Conservation (phyloP, 92 coral and sea anemone genomes). For the Porites rus region DNA sequence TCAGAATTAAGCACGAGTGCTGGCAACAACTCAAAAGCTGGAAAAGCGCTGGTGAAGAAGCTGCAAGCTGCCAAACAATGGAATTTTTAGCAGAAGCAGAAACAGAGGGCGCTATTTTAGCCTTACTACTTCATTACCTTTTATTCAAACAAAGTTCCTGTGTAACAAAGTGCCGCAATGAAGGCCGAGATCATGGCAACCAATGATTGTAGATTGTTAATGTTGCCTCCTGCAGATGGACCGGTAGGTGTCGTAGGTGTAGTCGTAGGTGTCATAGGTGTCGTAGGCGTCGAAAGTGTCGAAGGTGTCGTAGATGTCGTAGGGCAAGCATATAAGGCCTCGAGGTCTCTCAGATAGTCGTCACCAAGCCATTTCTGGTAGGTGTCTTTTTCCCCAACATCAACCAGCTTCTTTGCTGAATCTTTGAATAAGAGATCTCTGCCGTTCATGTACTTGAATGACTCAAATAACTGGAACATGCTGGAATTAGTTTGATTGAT, state of each 20-base stretch:
- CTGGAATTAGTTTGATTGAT: constrained; percentile 23
- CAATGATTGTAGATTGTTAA: not conserved
- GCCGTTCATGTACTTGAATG: constrained; percentile 11
- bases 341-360: not conserved
- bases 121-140: not conserved
- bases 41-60: too few species aligned
- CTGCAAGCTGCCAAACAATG: too few species aligned
- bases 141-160: not conserved
- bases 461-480: constrained; percentile 42
- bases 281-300: too few species aligned
- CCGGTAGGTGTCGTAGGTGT: too few species aligned
- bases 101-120: too few species aligned
- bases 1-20: too few species aligned
- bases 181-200: not conserved
- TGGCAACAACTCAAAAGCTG: too few species aligned
- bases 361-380: constrained; percentile 43
- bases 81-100: too few species aligned
- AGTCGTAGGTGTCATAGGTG: too few species aligned
- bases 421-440: constrained; percentile 58
- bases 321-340: not conserved
- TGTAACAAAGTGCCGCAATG: not conserved
- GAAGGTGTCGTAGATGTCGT: too few species aligned
- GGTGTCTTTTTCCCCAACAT: constrained; percentile 29
- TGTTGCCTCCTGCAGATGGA: not conserved
- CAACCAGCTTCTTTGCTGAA: constrained; percentile 45